phyloP scores from a whole-genome alignment of 2,113 vertebrate species.

The Pterophyllum scalare region DNA sequence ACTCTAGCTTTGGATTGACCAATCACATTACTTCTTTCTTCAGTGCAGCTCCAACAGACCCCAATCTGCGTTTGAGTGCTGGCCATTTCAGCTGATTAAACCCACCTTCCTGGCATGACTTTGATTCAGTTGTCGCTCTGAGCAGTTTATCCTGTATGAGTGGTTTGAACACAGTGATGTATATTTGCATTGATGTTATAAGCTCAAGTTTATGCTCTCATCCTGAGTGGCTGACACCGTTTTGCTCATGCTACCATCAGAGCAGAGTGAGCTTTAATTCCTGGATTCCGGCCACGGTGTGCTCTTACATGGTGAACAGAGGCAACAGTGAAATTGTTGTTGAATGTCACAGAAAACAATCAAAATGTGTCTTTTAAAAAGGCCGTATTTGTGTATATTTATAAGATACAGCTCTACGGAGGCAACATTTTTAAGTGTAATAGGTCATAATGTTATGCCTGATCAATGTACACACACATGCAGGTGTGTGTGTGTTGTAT shows the following conservation, averaged over 20 bases:
- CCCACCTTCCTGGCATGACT: neutral
- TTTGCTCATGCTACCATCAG: neutral
- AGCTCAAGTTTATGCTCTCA: constrained; percentile 45
- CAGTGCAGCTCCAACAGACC: neutral
- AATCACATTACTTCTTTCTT: neutral
- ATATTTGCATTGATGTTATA: constrained; percentile 24
- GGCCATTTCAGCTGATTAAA: constrained; percentile 31
- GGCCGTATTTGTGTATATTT: no score
- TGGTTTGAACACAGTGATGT: constrained; percentile 8
- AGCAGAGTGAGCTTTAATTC: constrained; percentile 41
- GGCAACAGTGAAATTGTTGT: neutral
- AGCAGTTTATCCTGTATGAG: constrained; percentile 28
- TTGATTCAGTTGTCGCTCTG: constrained; percentile 7
- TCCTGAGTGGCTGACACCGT: constrained; percentile 35
- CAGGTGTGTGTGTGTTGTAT: no score
- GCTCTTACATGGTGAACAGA: neutral
- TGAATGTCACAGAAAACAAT: neutral
- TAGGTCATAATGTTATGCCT: no score
- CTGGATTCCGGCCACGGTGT: constrained; percentile 42
- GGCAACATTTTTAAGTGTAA: no score
- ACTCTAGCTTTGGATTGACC: neutral
- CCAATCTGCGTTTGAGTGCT: neutral
- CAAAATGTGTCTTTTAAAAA: no score
- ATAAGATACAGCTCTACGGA: no score
- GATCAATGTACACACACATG: no score